These are phyloP conservation scores for Eurosta solidaginis DNA, from an alignment of 1,140 invertebrate species.

Conservation along the genomic window DNA sequence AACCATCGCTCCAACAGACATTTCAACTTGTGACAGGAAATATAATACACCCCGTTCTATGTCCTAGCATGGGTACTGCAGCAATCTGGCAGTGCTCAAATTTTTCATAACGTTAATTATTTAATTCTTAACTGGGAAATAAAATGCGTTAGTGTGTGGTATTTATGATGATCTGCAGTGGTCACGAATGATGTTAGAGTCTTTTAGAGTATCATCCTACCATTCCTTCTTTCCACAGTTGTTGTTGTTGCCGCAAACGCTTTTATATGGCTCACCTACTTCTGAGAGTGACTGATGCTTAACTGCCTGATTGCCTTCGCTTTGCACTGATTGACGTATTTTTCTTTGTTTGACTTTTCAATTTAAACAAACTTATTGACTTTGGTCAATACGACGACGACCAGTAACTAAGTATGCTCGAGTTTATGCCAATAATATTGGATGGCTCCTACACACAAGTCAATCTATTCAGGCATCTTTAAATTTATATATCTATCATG, in stretches of 20 bases:
- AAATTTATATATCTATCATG: too few relatives aligned
- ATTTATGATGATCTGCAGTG: background rate
- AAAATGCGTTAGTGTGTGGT: background rate
- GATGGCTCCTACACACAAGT: constrained; percentile 1
- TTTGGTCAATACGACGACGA: background rate
- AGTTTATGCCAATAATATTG: background rate
- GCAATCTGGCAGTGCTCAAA: too few relatives aligned
- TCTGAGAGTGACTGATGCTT: background rate
- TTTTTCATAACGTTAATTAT: background rate
- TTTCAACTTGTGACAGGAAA: too few relatives aligned
- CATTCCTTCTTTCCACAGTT: background rate
- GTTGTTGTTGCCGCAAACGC: background rate
- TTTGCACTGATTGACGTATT: constrained; percentile 27
- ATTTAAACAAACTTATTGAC: constrained; percentile 17
- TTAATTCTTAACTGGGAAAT: background rate
- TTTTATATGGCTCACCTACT: background rate
- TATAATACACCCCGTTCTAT: too few relatives aligned
- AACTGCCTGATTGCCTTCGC: constrained; percentile 11
- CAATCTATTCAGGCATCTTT: background rate
- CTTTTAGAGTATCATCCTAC: background rate
- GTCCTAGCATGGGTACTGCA: too few relatives aligned
- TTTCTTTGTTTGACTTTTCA: constrained; percentile 28
- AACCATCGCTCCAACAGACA: too few relatives aligned
- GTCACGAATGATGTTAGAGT: background rate
- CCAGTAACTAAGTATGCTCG: background rate